A percentile compares a stretch with the other conserved stretches of the same genome.
These are phyloP conservation scores for Clarias batrachus DNA, from an alignment of 2,113 vertebrate genomes.

Conservation along the genomic window DNA sequence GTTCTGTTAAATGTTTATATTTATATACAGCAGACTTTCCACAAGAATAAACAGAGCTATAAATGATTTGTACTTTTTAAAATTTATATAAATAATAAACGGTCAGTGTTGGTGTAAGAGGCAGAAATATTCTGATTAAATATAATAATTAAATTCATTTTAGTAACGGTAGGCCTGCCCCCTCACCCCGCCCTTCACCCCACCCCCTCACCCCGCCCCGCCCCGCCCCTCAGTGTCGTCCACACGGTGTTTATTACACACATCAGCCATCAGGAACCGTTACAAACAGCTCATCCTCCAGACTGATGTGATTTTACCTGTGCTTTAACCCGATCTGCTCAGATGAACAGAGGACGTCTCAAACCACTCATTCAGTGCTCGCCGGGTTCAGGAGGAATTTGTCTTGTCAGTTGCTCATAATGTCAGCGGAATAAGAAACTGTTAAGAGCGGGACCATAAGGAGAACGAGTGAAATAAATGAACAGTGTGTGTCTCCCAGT, in stretches of 20 bases:
- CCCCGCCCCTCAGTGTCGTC: too few relatives aligned
- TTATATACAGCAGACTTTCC: too few relatives aligned
- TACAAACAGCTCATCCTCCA: neutral
- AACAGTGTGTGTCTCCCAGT: slow-evolving; percentile 38
- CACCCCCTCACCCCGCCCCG: too few relatives aligned
- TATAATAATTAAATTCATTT: neutral
- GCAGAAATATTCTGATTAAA: neutral
- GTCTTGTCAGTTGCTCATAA: neutral
- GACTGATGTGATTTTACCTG: neutral
- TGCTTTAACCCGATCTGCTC: neutral
- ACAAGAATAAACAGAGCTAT: neutral
- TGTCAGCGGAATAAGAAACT: neutral
- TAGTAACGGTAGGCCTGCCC: neutral
- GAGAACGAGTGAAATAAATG: neutral
- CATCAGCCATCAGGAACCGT: neutral
- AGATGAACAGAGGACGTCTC: neutral
- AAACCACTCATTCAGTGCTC: neutral
- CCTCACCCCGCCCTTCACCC: too few relatives aligned
- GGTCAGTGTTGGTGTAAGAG: neutral
- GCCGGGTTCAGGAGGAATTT: neutral
- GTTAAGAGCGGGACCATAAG: neutral
- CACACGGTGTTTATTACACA: neutral
- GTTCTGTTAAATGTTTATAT: too few relatives aligned
- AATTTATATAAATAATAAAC: neutral
- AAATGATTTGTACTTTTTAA: neutral